Evolutionary conservation across 2,797 vertebrate species (phyloP).

Genomic region (Nyctibius grandis): DNA sequence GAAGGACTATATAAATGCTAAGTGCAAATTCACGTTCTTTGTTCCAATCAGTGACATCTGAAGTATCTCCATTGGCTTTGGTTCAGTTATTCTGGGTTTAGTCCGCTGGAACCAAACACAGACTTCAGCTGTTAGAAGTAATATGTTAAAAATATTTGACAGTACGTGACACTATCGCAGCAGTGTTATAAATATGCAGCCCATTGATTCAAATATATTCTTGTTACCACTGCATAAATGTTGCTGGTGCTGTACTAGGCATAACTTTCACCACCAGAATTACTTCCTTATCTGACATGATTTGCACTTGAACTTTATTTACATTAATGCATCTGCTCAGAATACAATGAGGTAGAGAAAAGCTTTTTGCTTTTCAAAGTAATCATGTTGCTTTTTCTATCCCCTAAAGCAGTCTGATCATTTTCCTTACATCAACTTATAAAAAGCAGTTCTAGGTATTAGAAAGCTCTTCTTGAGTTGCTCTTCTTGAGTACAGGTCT

Average conservation of each 20-base stretch:
- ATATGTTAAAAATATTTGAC: neutral
- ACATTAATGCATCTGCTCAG: neutral
- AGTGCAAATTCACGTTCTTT: constrained; percentile 15
- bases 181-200: neutral
- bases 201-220: neutral
- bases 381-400: neutral
- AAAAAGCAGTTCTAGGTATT: neutral
- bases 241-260: neutral
- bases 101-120: neutral
- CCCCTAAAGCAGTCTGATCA: neutral
- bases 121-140: neutral
- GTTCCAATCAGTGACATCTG: neutral
- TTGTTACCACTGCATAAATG: neutral
- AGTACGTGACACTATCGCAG: neutral
- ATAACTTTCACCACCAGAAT: neutral
- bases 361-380: neutral
- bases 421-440: neutral
- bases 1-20: constrained; percentile 38
- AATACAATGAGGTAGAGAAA: neutral
- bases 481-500: neutral
- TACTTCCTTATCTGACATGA: neutral
- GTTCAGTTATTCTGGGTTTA: neutral
- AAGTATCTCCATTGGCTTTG: neutral
- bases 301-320: constrained; percentile 16
- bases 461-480: neutral